Evolutionary conservation across 2,797 vertebrate species (phyloP), one percentile per base, ranked within the genome.

Genomic region (Hydrocynus forskahlii): DNA sequence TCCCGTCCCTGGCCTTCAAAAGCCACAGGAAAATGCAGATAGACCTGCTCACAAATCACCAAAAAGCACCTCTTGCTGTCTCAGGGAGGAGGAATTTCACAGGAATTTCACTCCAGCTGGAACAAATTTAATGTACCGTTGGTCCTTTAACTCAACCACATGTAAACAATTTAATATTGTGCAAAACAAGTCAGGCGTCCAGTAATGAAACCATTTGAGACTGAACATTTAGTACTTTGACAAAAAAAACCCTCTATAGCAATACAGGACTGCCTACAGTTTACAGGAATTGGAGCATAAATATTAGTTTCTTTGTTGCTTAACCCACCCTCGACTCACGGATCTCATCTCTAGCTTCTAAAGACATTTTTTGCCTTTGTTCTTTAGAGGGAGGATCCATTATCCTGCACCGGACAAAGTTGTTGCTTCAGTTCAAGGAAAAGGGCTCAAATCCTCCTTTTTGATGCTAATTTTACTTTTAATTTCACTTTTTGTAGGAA

Each of bases 41-140:
- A 77, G 76, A 75, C 55, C 10, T 63, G 69, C 55, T 7, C 69
- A 48, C 23, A 76, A 64, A 76, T 59, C 66, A 66, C 23, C 62
- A 40, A 8, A 66, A 43, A 8, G 19, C n/a, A 0, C 25, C 45
- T 54, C 57, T 62, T 25, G 19, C 57, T 45, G 40, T 55, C 23
- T 79, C 73, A 77, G 14, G 57, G 55, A 17, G 29, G 21, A 70
- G 40, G 55, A 73, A 45, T 76, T 72, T 13, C 85, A 86, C 78
- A 88, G 71, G 80, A 40, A 70, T 84, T 81, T 69, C 86, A 81
- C 84, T 83, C 35, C 71, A 63, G 54, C 63, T 75, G 71, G 76
- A 83, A 75, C 76, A 40, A 38, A 62, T 74, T 62, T 52, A 57
- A 64, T 38, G 48, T 17, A 7, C 7, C 2, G 19, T 17, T 9